These are phyloP conservation scores for Takifugu bimaculatus DNA, from an alignment of 2,113 vertebrate genomes.

Conservation along the genomic window DNA sequence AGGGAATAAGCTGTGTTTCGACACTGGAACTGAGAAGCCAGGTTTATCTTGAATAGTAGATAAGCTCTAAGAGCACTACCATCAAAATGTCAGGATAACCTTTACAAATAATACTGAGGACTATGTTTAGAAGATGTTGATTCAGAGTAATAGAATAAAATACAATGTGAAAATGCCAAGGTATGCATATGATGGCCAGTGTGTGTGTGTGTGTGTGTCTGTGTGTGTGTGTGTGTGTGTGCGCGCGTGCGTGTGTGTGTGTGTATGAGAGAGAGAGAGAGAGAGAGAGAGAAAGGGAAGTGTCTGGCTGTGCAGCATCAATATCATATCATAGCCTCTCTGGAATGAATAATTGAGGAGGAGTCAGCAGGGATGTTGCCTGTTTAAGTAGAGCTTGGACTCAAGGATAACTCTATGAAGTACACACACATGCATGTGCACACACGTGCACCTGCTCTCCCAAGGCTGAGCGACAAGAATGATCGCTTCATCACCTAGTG, in stretches of 20 bases:
- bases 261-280: no score
- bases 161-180: not conserved
- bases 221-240: not conserved
- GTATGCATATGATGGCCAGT: not conserved
- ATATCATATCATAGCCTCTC: conserved; percentile 20
- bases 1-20: not conserved
- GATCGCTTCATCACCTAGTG: no score
- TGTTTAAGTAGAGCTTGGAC: not conserved
- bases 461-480: no score
- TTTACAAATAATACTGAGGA: not conserved
- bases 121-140: not conserved
- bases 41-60: no score
- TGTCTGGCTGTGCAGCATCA: not conserved
- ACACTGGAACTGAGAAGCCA: no score
- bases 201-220: not conserved
- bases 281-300: not conserved
- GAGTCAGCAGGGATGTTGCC: conserved; percentile 9
- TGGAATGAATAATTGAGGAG: conserved; percentile 43
- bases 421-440: not conserved
- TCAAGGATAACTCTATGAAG: conserved; percentile 5
- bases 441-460: no score
- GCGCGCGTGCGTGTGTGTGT: no score
- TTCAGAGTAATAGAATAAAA: not conserved
- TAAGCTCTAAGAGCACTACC: not conserved
- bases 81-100: not conserved